Evolutionary conservation across 2,888 invertebrate genomes (phyloP).

Genomic region (Aquatica leii): DNA sequence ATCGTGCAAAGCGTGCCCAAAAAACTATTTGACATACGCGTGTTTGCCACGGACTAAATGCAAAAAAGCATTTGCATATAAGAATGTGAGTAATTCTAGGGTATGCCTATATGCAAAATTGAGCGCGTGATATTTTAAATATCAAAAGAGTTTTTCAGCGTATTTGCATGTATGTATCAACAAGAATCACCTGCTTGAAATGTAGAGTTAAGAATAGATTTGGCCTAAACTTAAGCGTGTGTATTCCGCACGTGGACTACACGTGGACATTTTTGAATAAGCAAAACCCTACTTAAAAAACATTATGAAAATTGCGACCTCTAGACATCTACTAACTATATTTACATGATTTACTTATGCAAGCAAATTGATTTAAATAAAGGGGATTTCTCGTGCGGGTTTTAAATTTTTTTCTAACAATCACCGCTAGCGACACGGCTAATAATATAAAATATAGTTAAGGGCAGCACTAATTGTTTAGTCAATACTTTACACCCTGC

Average conservation of each 20-base stretch:
- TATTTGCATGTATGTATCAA: slow-evolving; percentile 37
- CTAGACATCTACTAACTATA: slow-evolving; percentile 21
- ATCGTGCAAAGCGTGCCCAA: slow-evolving; percentile 24
- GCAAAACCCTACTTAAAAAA: slow-evolving; percentile 21
- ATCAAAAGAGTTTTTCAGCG: slow-evolving; percentile 38
- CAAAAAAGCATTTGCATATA: slow-evolving; percentile 32
- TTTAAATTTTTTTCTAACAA: slow-evolving; percentile 17
- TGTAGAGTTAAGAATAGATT: slow-evolving; percentile 18
- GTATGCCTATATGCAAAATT: slow-evolving; percentile 33
- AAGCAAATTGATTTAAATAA: slow-evolving; percentile 16
- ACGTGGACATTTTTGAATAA: slow-evolving; percentile 38
- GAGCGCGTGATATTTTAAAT: slow-evolving; percentile 45
- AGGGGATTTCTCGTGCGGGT: neutral
- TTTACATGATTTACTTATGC: slow-evolving; percentile 23
- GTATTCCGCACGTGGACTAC: slow-evolving; percentile 35
- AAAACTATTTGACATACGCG: slow-evolving; percentile 19
- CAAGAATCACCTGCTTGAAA: slow-evolving; percentile 27
- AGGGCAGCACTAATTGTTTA: slow-evolving; percentile 63
- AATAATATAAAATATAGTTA: slow-evolving; percentile 60
- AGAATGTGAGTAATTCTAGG: slow-evolving; percentile 26
- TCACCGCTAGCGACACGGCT: slow-evolving; percentile 38
- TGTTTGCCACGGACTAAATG: slow-evolving; percentile 32
- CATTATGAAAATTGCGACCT: slow-evolving; percentile 37
- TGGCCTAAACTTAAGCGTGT: slow-evolving; percentile 11
- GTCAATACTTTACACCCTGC: slow-evolving; percentile 64